phyloP scores from a whole-genome alignment of 2,113 vertebrate genomes.

The Riparia riparia region DNA sequence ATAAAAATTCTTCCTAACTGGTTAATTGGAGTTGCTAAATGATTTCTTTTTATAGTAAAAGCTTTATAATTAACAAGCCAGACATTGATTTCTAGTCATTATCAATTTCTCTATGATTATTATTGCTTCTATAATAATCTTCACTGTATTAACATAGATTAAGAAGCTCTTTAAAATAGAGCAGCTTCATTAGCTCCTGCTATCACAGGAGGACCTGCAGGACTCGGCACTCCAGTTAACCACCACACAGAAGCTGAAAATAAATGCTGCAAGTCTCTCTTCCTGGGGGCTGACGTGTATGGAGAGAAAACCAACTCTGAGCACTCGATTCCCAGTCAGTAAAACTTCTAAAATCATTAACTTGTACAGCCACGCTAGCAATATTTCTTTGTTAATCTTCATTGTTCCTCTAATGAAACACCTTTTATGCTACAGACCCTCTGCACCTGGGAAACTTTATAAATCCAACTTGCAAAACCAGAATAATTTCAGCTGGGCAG shows the following conservation, averaged over 20 bases:
- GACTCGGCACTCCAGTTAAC: conserved; percentile 3
- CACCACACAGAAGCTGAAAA: conserved; percentile 39
- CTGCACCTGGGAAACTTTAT: neutral
- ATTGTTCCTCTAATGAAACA: neutral
- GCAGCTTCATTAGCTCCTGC: conserved; percentile 69
- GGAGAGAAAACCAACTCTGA: neutral
- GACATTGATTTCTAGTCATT: conserved; percentile 77
- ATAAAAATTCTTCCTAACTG: conserved; percentile 69
- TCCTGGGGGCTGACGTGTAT: neutral
- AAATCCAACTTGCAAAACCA: neutral
- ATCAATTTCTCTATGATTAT: conserved; percentile 78
- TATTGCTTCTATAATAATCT: conserved; percentile 77
- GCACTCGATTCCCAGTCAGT: neutral
- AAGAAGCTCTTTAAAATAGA: conserved; percentile 70
- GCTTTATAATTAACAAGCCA: conserved; percentile 77
- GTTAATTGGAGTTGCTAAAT: conserved; percentile 74
- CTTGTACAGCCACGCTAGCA: neutral
- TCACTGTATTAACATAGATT: conserved; percentile 75
- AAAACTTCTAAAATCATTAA: conserved; percentile 19
- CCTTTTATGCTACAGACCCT: neutral
- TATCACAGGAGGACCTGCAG: conserved; percentile 49
- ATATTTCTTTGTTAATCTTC: neutral
- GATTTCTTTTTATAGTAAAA: conserved; percentile 79
- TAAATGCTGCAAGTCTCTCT: neutral
- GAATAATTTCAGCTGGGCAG: neutral